Conservation (phyloP, 2,113 vertebrate genomes). For the Rhipidura dahli region DNA sequence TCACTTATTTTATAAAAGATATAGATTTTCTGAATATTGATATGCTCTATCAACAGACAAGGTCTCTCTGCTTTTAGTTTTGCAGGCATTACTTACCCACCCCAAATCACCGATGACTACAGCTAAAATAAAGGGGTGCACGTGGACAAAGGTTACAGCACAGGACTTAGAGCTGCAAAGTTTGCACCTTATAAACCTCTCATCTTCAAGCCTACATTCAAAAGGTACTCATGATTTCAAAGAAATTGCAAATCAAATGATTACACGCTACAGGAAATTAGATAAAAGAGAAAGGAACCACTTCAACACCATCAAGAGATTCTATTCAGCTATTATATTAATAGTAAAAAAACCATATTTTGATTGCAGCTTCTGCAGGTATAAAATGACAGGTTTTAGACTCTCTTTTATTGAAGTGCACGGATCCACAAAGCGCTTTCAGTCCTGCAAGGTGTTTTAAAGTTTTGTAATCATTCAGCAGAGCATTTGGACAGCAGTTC, state of each 20-base stretch:
- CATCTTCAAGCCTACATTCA: background rate
- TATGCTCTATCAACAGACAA: background rate
- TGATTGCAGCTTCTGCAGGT: slow-evolving; percentile 53
- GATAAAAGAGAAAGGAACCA: slow-evolving; percentile 55
- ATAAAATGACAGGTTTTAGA: slow-evolving; percentile 31
- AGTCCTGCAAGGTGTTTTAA: background rate
- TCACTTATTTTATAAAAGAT: background rate
- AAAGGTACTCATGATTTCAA: slow-evolving; percentile 30
- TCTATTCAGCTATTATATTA: slow-evolving; percentile 57
- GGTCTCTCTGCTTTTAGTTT: background rate
- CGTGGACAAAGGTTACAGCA: background rate
- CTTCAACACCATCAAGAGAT: slow-evolving; percentile 54
- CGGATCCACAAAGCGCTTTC: background rate
- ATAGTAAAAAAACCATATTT: slow-evolving; percentile 24
- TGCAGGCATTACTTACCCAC: background rate
- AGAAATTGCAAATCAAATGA: slow-evolving; percentile 40
- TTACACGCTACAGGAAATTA: slow-evolving; percentile 38
- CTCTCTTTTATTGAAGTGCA: slow-evolving; percentile 5
- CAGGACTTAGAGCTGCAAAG: background rate
- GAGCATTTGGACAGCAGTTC: background rate
- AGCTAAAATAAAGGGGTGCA: background rate
- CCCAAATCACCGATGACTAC: background rate
- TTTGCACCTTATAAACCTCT: slow-evolving; percentile 1
- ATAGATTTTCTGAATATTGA: background rate
- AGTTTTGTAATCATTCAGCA: background rate